Conservation (phyloP, 2,888 invertebrate species). For the Hedya salicella region DNA sequence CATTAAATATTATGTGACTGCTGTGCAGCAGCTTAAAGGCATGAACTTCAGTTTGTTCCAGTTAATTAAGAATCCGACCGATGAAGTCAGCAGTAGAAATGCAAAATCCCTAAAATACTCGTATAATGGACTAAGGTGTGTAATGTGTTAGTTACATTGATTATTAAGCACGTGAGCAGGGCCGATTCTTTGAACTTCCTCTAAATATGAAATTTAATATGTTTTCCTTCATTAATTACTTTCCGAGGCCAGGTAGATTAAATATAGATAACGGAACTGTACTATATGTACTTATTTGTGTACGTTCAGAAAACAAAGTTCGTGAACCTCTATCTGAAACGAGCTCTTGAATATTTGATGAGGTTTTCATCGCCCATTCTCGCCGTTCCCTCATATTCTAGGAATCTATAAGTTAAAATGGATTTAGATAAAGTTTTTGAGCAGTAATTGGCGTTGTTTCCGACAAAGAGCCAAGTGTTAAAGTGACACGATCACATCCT, state of each 20-base stretch:
- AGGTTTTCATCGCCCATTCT: conserved; percentile 28
- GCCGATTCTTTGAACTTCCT: neutral
- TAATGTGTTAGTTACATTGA: no score
- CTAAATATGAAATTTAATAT: neutral
- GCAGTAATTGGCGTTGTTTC: neutral
- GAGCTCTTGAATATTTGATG: conserved; percentile 40
- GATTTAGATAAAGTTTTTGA: neutral
- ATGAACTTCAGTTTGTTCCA: no score
- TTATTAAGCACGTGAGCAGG: no score
- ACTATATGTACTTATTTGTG: neutral
- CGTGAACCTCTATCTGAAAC: conserved; percentile 37
- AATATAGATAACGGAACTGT: conserved; percentile 2
- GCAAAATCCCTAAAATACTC: no score
- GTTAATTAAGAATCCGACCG: no score
- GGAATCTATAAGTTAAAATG: neutral
- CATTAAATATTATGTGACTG: no score
- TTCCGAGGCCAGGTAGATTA: neutral
- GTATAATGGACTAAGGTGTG: no score
- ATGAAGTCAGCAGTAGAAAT: no score
- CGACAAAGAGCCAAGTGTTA: no score
- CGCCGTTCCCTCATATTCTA: conserved; percentile 6
- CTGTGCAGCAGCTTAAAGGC: no score
- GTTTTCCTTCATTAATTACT: neutral
- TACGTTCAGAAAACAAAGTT: conserved; percentile 35
- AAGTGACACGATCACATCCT: no score